Percentiles rank a stretch among this genome's conserved stretches.
Evolutionary conservation across 1,140 invertebrate species (phyloP).

Genomic region (Harpegnathos saltator): DNA sequence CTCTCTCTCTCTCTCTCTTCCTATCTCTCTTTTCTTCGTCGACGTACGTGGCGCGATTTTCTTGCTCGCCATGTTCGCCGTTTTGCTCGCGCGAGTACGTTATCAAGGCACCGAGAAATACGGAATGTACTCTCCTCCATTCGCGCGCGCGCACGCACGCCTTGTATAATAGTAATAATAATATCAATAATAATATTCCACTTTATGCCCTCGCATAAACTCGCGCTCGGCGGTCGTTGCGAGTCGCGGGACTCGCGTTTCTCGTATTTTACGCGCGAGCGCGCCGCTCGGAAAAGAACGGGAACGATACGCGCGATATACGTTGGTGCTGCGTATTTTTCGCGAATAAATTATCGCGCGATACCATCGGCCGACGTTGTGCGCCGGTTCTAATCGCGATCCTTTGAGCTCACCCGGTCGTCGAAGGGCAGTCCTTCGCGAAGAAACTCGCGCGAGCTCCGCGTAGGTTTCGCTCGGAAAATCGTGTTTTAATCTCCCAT

Average conservation of each 20-base stretch:
- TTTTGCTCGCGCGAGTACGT: background rate
- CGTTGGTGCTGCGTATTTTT: constrained; percentile 14
- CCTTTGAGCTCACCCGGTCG: too few species aligned
- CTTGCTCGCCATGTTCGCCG: too few species aligned
- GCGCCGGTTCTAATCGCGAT: constrained; percentile 9
- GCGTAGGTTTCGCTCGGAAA: too few species aligned
- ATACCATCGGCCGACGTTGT: background rate
- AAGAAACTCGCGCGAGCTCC: too few species aligned
- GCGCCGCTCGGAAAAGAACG: background rate
- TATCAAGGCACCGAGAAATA: constrained; percentile 4
- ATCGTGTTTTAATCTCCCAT: too few species aligned
- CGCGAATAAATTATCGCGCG: constrained; percentile 16
- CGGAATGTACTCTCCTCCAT: background rate
- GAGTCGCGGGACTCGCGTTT: background rate
- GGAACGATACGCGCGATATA: background rate
- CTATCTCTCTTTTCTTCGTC: too few species aligned
- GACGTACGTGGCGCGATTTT: too few species aligned
- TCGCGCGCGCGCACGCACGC: background rate
- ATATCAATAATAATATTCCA: constrained; percentile 20
- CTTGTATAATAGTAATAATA: too few species aligned
- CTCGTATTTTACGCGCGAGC: constrained; percentile 6
- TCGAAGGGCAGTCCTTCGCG: too few species aligned
- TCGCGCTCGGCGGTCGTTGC: background rate
- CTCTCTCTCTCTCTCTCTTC: too few species aligned
- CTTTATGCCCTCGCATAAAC: constrained; percentile 8